These are phyloP conservation scores for Myripristis murdjan DNA, from an alignment of 2,797 vertebrate species.

Conservation along the genomic window DNA sequence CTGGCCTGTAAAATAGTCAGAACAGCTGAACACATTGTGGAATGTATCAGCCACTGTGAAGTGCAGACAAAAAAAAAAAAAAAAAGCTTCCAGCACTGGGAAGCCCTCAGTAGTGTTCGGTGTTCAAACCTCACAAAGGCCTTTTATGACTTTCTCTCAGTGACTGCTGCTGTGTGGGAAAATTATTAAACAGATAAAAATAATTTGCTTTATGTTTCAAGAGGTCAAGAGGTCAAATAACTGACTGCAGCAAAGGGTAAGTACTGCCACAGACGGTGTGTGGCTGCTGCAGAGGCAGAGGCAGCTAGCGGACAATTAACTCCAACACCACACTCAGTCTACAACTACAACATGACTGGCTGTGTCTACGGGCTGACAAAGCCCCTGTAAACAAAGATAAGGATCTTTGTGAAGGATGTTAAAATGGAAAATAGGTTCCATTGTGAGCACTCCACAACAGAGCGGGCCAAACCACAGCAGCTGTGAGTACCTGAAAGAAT, in stretches of 20 bases:
- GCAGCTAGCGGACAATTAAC: not conserved
- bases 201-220: not conserved
- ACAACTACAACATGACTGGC: not conserved
- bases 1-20: constrained; percentile 12
- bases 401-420: constrained; percentile 41
- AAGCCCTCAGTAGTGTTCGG: constrained; percentile 25
- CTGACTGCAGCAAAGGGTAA: not conserved
- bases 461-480: constrained; percentile 48
- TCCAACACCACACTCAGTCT: not conserved
- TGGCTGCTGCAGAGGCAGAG: not conserved
- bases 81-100: constrained; percentile 14
- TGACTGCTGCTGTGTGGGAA: not conserved
- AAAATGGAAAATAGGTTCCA: constrained; percentile 42
- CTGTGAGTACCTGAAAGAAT: constrained; percentile 46
- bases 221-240: not conserved
- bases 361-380: constrained; percentile 41
- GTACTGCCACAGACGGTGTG: not conserved
- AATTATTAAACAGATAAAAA: not conserved
- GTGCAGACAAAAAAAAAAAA: too few species aligned
- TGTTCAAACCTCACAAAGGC: constrained; percentile 44
- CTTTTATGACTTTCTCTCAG: constrained; percentile 27
- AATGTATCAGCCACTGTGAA: constrained; percentile 7
- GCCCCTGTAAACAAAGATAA: constrained; percentile 63
- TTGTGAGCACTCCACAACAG: constrained; percentile 22
- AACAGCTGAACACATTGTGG: constrained; percentile 8